Evolutionary conservation across 1,140 invertebrate species (phyloP), one percentile per base, ranked within the genome.

Genomic region (Dolichoris vasculosae): DNA sequence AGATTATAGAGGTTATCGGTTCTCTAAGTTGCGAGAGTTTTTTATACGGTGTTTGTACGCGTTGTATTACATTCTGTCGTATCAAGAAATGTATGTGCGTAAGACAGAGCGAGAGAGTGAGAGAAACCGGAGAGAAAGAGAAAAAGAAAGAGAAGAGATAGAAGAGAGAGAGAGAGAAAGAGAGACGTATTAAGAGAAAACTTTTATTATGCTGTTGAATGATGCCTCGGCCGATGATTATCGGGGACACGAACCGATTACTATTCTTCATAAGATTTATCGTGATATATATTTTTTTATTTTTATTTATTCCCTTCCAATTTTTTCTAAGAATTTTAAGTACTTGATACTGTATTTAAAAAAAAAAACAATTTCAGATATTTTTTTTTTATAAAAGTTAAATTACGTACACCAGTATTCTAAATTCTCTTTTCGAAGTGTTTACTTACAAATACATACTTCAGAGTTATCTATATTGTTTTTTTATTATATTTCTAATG

Each of bases 1-100:
- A 69, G 86, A 87, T 88, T 86, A n/a, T 59, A 87, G 78, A 51
- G 88, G 88, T 89, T 89, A 89, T 89, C 87, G 79, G 82, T 81
- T 79, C 83, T 84, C 76, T 55, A 83, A 63, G 64, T 80, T 79
- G 69, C 46, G 17, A 23, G 46, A 40, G 20, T 40, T 67, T 69
- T 79, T 78, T 84, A 23, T 43, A 73, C 69, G 69, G 38, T 43
- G 32, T 51, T n/a, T 51, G 46, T 43, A 20, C 48, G 20, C 81
- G 64, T 64, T 71, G 67, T 71, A 73, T 73, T 73, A 48, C 32
- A 67, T 20, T 48, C 80, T 46, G 26, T 67, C 30, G 43, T 46
- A 73, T 73, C 38, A 17, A 73, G 20, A 76, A 76, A 51, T 51
- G 35, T 35, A 15, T 67, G n/a, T 17, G 64, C 20, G 32, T 13